Evolutionary conservation across 2,113 vertebrate genomes (phyloP), one percentile per base, ranked within the genome.

Genomic region (Asarcornis scutulata): DNA sequence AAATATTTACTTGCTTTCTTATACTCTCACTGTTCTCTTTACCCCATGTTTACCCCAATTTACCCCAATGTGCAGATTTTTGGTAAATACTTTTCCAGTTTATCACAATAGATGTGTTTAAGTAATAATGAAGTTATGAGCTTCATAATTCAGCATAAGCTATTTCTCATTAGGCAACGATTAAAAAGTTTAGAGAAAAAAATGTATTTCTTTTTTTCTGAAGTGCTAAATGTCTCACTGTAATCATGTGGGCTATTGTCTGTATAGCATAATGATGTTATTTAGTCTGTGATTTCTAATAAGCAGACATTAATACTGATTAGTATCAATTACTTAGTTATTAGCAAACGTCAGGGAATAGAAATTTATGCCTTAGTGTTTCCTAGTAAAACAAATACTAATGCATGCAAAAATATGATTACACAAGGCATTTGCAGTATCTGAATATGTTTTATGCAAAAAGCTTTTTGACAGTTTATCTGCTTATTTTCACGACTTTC

Each of bases 311-410:
- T 91, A 91, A 62, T 50, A 62, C 44, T 55, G 64, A 81, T 95
- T 86, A 81, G 13, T 88, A 86, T 89, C 17, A 96, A 86, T 88
- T 94, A 67, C 68, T 92, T 89, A 14, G 4, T 83, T 88, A 83
- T 83, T 86, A 88, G 29, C 34, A 90, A 90, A 80, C 69, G 44
- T 80, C 83, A 88, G 52, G 48, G 52, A 89, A 60, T 50, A 92
- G 64, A 81, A 92, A 71, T 27, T 3, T 66, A 31, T 80, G 91
- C 79, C 42, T 21, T 38, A 32, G 38, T 71, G n/a, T 46, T 94
- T 60, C 42, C 7, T 14, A 46, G n/a, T 67, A 63, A 86, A 95
- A 59, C 13, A 74, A 71, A n/a, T 71, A 81, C 60, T 78, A 81
- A 63, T 81, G 17, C 17, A 63, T 50, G 31, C 40, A 86, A 68